These are phyloP conservation scores for Trachelus tabidus DNA, from an alignment of 2,888 invertebrate genomes.

Conservation along the genomic window DNA sequence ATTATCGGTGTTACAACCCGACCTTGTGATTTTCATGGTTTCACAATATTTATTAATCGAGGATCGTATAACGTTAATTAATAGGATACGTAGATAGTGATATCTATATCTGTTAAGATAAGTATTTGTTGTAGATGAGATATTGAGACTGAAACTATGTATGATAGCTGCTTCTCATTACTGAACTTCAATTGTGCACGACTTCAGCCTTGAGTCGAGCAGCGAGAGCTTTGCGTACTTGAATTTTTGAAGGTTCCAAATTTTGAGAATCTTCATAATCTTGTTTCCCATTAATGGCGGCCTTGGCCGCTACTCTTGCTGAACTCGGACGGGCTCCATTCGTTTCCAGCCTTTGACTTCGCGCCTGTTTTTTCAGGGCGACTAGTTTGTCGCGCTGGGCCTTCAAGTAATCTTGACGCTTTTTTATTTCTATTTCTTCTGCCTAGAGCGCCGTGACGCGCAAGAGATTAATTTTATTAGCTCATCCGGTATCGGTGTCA, in stretches of 20 bases:
- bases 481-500: slow-evolving; percentile 2
- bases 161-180: neutral
- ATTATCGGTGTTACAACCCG: neutral
- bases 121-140: neutral
- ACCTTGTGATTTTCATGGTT: neutral
- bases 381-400: slow-evolving; percentile 92
- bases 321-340: slow-evolving; percentile 66
- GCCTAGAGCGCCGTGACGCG: slow-evolving; percentile 36
- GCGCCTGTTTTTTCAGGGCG: slow-evolving; percentile 87
- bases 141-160: neutral
- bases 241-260: slow-evolving; percentile 72
- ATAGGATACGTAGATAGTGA: neutral
- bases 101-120: neutral
- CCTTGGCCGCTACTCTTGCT: slow-evolving; percentile 55
- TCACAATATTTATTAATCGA: neutral
- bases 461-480: neutral
- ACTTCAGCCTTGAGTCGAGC: slow-evolving; percentile 88
- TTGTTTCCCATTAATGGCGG: slow-evolving; percentile 54
- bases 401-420: slow-evolving; percentile 86
- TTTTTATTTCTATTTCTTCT: slow-evolving; percentile 75
- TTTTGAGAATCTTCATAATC: slow-evolving; percentile 44
- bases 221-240: slow-evolving; percentile 85
- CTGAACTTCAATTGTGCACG: slow-evolving; percentile 69
- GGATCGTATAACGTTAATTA: neutral
- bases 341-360: slow-evolving; percentile 81